Base-by-base conservation (phyloP, 2,797 vertebrate species). In the Iguana delicatissima region DNA sequence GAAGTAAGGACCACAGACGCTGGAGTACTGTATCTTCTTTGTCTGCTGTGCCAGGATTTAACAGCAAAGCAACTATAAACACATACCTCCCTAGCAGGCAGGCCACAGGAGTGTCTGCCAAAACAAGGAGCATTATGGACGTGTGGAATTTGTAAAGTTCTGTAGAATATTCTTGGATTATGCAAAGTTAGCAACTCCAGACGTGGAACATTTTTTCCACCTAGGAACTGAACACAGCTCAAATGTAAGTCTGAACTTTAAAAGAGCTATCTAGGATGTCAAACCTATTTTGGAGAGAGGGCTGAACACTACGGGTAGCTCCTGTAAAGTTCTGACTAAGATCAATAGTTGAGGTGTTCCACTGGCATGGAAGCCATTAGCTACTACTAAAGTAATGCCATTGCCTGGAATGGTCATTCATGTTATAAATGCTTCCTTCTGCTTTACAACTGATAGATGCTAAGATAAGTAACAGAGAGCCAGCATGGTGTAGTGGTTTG, bases 21-120 rank as follows among this genome's bases (percentile, higher is more conserved):
- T 3, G 4, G 69, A 62, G 85, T 32, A 93, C 96, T 87, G 92
- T 90, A 92, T 73, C 83, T 88, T 95, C 96, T 95, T 95, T 95
- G 96, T 89, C 42, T 86, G 77, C 90, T 62, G 73, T 24, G 80
- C 87, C 64, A 80, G 85, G 52, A 84, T 87, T 87, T 79, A 5
- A 18, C 32, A 50, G 52, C 67, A 87, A 76, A 69, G 59, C 74
- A 42, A 4, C 8, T 52, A 32, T 50, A 57, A 76, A 52, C 52
- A 20, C 46, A 59, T n/a, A 86, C 67, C 29, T 16, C 0, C 20
- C 52, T 69, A 14, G 1, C 59, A 55, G 42, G 38, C 73, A 86
- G 38, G 16, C 50, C 84, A 81, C 59, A 46, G 72, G 59, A 87
- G 42, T 13, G 13, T 87, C 38, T 50, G 76, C 74, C 80, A 79